A percentile compares a stretch with the other conserved stretches of the same genome.
These are phyloP conservation scores for Rallus crepitans DNA, from an alignment of 2,797 vertebrate species.

Conservation along the genomic window DNA sequence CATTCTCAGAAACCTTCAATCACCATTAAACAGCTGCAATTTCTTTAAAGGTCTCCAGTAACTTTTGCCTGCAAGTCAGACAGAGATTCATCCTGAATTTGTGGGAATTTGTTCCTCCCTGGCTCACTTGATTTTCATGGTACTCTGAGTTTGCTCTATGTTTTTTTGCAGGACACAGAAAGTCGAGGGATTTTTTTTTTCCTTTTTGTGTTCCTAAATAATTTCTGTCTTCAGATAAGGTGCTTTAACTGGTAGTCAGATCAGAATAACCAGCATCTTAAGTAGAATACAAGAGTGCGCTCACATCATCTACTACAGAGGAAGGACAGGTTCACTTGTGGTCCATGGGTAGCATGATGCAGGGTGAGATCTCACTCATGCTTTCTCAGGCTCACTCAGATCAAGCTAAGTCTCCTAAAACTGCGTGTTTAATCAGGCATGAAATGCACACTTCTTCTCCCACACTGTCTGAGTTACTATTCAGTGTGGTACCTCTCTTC, in stretches of 20 bases:
- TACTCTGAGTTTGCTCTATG: background rate
- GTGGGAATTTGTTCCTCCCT: background rate
- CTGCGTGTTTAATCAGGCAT: background rate
- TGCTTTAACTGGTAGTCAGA: background rate
- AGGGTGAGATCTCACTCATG: background rate
- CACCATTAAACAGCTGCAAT: background rate
- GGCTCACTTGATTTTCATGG: background rate
- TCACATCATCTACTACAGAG: background rate
- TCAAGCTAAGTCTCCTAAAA: background rate
- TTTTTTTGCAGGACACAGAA: background rate
- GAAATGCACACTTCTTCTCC: background rate
- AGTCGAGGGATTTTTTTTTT: background rate
- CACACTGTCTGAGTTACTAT: background rate
- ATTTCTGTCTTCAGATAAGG: background rate
- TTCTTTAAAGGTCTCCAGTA: background rate
- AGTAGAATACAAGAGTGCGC: background rate
- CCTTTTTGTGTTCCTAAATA: background rate
- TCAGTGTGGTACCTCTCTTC: background rate
- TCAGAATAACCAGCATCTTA: background rate
- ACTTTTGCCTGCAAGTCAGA: background rate
- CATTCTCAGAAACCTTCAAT: background rate
- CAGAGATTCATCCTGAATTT: background rate
- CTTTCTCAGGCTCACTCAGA: background rate
- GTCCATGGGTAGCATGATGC: accelerated
- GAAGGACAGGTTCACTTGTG: background rate